These are phyloP conservation scores for Sternotherus odoratus DNA, from an alignment of 2,797 vertebrate genomes.

Conservation along the genomic window DNA sequence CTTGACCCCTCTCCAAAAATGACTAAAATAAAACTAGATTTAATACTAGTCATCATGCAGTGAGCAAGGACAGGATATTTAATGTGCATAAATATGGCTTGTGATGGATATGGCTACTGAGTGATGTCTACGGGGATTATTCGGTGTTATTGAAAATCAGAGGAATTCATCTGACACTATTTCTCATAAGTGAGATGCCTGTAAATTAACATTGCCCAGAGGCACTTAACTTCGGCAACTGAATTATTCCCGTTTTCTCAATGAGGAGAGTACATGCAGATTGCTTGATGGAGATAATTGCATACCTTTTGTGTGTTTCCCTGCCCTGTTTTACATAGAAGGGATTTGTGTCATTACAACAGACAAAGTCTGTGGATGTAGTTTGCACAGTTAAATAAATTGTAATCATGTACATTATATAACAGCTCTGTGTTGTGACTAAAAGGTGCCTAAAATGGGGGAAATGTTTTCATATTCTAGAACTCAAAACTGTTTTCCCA, in stretches of 20 bases:
- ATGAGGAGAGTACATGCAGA: neutral
- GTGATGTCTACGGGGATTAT: constrained; percentile 29
- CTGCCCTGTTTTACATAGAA: neutral
- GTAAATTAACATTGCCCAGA: constrained; percentile 45
- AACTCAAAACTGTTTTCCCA: neutral
- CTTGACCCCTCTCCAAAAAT: neutral
- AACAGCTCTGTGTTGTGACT: neutral
- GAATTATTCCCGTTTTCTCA: neutral
- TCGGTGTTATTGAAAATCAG: neutral
- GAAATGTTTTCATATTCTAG: neutral
- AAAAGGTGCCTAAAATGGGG: neutral
- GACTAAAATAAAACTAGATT: constrained; percentile 5
- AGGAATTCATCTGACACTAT: constrained; percentile 46
- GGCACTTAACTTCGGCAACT: neutral
- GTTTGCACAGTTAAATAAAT: neutral
- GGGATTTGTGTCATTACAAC: neutral
- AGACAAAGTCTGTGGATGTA: neutral
- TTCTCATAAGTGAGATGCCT: constrained; percentile 22
- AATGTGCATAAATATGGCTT: constrained; percentile 12
- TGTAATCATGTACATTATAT: neutral
- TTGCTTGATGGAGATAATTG: constrained; percentile 26
- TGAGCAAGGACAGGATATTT: neutral
- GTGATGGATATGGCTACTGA: neutral
- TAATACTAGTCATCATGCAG: neutral
- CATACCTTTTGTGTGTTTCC: constrained; percentile 5